Evolutionary conservation across 2,113 vertebrate genomes (phyloP), one percentile per base, ranked within the genome.

Genomic region (Sturnus vulgaris): DNA sequence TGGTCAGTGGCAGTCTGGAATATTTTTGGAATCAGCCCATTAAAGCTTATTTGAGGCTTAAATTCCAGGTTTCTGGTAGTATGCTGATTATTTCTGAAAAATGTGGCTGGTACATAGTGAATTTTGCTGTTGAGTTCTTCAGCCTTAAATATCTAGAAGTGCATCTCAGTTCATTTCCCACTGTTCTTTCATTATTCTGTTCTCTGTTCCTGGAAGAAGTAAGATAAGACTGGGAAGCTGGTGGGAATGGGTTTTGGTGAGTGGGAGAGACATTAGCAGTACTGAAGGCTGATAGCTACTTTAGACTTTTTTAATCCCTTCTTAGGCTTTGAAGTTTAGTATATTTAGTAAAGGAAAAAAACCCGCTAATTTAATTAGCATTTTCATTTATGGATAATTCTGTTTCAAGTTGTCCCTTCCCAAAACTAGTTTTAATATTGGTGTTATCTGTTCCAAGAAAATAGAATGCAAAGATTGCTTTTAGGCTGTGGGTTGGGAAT

Each of bases 321-420:
- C 31, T 73, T 88, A 27, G 25, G 11, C 68, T 95, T 95, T 55
- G 28, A 89, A 82, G 71, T 65, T 19, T 39, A 57, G 21, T 52
- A 17, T 81, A 52, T 86, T 86, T 86, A 75, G 40, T 68, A 68
- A 81, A 78, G 37, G 64, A 79, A 82, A 80, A 93, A 93, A 60
- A n/a, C 50, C 27, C 6, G 16, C 33, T 47, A 42, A 59, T 78
- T 31, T 44, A 28, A 86, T 90, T 93, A 66, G 13, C 13, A 55
- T 59, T 93, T 96, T 92, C n/a, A 40, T 90, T 61, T 94, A 75
- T 88, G 37, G 91, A 66, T 77, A 79, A 89, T 78, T 93, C 69
- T 72, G 31, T 78, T 95, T 90, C 56, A 91, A 88, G 69, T 91
- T 88, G 22, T 82, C 47, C 64, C 52, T 91, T 92, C 77, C 64